These are phyloP conservation scores for Telmatochromis sp. DNA, from an alignment of 2,113 vertebrate species.

Conservation along the genomic window DNA sequence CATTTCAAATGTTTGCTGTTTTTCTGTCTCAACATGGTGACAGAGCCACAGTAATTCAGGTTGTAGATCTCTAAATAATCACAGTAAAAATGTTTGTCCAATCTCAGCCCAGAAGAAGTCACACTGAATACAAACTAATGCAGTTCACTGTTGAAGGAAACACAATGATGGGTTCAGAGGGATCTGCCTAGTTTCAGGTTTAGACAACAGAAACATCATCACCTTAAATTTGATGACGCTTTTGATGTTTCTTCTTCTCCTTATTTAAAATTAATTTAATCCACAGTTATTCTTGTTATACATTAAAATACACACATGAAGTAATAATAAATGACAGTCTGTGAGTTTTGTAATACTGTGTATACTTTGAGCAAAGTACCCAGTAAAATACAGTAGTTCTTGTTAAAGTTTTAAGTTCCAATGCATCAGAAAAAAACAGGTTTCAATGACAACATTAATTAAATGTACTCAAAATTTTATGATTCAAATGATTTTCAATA, in stretches of 20 bases:
- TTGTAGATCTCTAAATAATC: too few relatives aligned
- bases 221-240: rapidly evolving
- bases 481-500: rapidly evolving
- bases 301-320: rapidly evolving
- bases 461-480: too few relatives aligned
- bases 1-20: too few relatives aligned
- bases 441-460: rapidly evolving
- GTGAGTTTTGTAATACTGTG: rapidly evolving
- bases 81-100: too few relatives aligned
- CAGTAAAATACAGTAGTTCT: rapidly evolving
- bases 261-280: rapidly evolving
- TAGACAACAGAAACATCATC: background rate
- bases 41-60: too few relatives aligned
- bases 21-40: too few relatives aligned
- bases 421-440: too few relatives aligned
- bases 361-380: background rate
- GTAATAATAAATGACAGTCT: rapidly evolving
- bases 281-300: background rate
- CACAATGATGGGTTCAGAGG: background rate
- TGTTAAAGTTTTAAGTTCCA: too few relatives aligned
- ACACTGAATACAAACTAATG: too few relatives aligned
- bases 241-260: rapidly evolving
- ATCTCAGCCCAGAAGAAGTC: too few relatives aligned
- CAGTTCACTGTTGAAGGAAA: too few relatives aligned
- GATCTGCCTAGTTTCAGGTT: background rate